Conservation (phyloP, 2,888 invertebrate species). For the Yponomeuta evonymella region DNA sequence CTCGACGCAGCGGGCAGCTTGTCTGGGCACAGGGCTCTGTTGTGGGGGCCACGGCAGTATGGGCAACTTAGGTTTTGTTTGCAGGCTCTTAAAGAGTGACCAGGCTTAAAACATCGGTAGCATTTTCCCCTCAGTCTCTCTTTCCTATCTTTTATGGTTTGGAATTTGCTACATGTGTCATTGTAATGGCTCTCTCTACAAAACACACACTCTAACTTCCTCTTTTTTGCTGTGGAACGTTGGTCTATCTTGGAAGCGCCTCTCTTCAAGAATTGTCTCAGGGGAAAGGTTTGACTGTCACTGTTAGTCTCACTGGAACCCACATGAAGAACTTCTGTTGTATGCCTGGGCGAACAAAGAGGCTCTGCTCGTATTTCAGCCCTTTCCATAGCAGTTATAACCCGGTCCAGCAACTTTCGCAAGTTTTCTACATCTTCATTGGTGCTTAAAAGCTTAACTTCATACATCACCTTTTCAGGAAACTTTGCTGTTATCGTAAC, state of each 20-base stretch:
- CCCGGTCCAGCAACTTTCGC: not conserved
- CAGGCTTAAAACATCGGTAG: not conserved
- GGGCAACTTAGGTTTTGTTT: not conserved
- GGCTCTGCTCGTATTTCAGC: not conserved
- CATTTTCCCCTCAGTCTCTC: not conserved
- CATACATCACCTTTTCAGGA: constrained; percentile 14
- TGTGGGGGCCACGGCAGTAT: constrained; percentile 6
- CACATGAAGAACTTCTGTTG: too few relatives aligned
- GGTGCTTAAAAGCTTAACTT: not conserved
- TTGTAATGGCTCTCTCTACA: constrained; percentile 2
- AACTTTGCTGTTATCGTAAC: constrained; percentile 8
- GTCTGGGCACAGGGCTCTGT: constrained; percentile 4
- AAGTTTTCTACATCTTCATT: not conserved
- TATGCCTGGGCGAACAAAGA: too few relatives aligned
- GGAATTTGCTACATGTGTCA: not conserved
- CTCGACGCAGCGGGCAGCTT: too few relatives aligned
- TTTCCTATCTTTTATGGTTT: not conserved
- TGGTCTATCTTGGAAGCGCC: not conserved
- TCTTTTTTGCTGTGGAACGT: not conserved
- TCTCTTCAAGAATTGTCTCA: not conserved
- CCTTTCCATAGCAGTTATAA: constrained; percentile 5
- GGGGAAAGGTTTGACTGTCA: not conserved
- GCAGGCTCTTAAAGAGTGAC: not conserved
- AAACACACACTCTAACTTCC: not conserved
- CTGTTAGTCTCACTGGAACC: not conserved